Conservation (phyloP, 2,888 invertebrate species). For the Synergus japonicus region DNA sequence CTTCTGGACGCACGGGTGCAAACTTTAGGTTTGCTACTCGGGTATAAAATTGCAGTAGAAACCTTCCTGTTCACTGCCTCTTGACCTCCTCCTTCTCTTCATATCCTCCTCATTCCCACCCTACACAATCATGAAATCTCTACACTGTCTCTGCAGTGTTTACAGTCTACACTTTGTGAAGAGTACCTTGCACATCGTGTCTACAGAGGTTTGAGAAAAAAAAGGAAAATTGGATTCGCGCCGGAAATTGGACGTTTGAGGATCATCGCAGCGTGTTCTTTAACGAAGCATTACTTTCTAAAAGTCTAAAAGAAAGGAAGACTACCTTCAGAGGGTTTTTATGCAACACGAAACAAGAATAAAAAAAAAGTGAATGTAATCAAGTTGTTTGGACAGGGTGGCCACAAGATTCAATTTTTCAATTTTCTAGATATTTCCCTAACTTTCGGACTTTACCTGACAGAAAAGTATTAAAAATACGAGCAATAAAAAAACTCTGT, state of each 20-base stretch:
- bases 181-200: conserved; percentile 45
- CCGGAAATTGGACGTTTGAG: conserved; percentile 53
- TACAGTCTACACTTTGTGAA: conserved; percentile 48
- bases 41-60: conserved; percentile 63
- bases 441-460: too few species aligned
- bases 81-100: conserved; percentile 30
- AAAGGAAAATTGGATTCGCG: conserved; percentile 51
- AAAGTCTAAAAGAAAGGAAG: not conserved
- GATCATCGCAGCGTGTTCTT: conserved; percentile 61
- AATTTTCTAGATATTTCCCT: too few species aligned
- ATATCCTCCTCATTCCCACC: not conserved
- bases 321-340: not conserved
- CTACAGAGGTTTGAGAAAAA: conserved; percentile 46
- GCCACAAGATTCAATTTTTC: too few species aligned
- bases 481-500: too few species aligned
- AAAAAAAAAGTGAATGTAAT: not conserved
- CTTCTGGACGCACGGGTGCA: conserved; percentile 49
- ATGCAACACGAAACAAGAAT: conserved; percentile 4
- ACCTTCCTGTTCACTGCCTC: conserved; percentile 12
- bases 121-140: not conserved
- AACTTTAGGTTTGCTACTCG: conserved; percentile 60
- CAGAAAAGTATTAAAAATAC: too few species aligned
- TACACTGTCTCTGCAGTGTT: not conserved
- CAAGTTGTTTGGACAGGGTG: too few species aligned
- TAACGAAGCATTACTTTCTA: not conserved